phyloP scores from a whole-genome alignment of 2,888 invertebrate species.

The Sylvicola fuscatus region DNA sequence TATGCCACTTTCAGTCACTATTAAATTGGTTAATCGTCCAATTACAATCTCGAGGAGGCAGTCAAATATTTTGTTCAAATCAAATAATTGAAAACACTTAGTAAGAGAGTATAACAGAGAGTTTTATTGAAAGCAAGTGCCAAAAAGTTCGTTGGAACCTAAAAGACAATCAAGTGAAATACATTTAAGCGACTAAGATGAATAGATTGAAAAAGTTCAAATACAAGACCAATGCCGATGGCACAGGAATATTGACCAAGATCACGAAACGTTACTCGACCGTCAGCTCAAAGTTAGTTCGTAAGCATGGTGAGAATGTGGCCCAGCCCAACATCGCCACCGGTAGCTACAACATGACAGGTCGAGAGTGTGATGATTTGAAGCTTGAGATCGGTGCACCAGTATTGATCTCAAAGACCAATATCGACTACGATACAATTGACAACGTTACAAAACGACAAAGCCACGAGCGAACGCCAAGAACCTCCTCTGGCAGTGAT shows the following conservation, averaged over 20 bases:
- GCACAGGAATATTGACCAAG: constrained; percentile 16
- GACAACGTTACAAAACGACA: not conserved
- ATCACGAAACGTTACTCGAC: constrained; percentile 23
- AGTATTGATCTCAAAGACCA: constrained; percentile 22
- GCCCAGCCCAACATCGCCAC: constrained; percentile 9
- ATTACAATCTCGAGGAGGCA: too few species aligned
- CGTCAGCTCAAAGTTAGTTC: constrained; percentile 18
- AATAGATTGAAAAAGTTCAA: constrained; percentile 11
- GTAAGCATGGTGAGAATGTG: constrained; percentile 13
- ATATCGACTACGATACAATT: constrained; percentile 17
- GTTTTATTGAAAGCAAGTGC: too few species aligned
- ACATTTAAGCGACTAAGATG: constrained; percentile 6
- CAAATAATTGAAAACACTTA: too few species aligned
- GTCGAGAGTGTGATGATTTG: constrained; percentile 19
- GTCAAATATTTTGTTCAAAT: too few species aligned
- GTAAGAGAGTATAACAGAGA: too few species aligned
- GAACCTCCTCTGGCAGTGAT: constrained; percentile 16
- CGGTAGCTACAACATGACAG: constrained; percentile 25
- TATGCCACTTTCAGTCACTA: too few species aligned
- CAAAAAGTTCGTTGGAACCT: too few species aligned
- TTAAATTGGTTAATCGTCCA: too few species aligned
- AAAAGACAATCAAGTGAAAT: too few species aligned
- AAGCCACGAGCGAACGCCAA: not conserved
- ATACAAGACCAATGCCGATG: constrained; percentile 11
- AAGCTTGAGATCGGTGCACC: constrained; percentile 24